Evolutionary conservation across 1,140 invertebrate species (phyloP).

Genomic region (Asbolus verrucosus): DNA sequence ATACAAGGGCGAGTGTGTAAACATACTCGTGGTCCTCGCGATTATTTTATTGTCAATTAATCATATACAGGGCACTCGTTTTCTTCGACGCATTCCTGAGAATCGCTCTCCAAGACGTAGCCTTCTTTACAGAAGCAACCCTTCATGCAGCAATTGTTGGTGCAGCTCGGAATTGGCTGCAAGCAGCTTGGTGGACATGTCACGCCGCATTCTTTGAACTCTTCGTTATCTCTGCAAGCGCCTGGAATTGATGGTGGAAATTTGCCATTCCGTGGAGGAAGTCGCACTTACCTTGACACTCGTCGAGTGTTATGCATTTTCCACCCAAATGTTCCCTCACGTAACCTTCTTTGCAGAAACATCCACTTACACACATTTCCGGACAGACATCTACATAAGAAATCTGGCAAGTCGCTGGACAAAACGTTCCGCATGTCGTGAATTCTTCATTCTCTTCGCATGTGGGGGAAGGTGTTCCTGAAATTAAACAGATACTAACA

Average conservation of each 20-base stretch:
- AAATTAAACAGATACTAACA: no score
- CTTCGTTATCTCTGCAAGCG: neutral
- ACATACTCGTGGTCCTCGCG: constrained; percentile 33
- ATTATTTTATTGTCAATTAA: no score
- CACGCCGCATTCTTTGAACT: neutral
- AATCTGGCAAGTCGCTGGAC: neutral
- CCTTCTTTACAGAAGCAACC: neutral
- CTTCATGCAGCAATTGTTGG: neutral
- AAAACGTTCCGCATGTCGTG: neutral
- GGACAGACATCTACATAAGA: neutral
- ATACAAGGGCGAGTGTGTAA: constrained; percentile 38
- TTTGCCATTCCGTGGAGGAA: no score
- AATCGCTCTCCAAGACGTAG: neutral
- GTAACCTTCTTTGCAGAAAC: neutral
- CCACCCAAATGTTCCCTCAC: neutral
- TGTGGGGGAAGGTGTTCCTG: neutral
- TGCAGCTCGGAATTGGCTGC: neutral
- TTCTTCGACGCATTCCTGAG: neutral
- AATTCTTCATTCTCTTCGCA: neutral
- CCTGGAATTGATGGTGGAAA: no score
- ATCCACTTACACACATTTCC: neutral
- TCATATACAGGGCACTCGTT: neutral
- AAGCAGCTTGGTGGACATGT: neutral
- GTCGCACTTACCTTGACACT: neutral
- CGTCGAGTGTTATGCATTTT: neutral